Base-by-base conservation (phyloP, 92 coral and sea anemone species). In the Porites cylindrica region DNA sequence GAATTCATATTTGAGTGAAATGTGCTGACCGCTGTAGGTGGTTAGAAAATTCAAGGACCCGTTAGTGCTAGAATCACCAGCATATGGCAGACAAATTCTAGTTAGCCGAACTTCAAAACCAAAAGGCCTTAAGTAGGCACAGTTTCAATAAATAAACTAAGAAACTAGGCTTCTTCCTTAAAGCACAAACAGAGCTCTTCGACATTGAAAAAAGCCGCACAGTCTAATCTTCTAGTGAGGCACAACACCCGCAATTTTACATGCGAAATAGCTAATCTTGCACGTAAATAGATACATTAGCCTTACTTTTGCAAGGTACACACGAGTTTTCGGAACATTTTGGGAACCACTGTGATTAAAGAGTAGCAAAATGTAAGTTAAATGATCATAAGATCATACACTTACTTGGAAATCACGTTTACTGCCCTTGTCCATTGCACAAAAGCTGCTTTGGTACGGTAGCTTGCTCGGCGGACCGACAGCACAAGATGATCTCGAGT, bases 341-440 rank as follows among this genome's bases (percentile, higher is more conserved):
- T 8, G 10, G 50, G 13, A 50, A 32, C 18, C 59, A 53, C 13
- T 58, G 47, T 56, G 12, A 24, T 24, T 75, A 51, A 29, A 21
- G 56, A 11, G 18, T 6, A n/a, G 23, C 21, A 76, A 63, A 21
- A 24, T 8, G 59, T 16, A 20, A 76, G 65, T 38, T 38, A 38
- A 38, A 38, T 38, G 47, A 38, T 38, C 47, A 38, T 38, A 38
- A 32, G 59, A 51, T 69, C 68, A 18, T 26, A 26, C 32, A 70
- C 86, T 82, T 70, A 82, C 86, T 82, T 74, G 64, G 13, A 10
- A 38, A 51, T 56, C 69, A 18, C 32, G 12, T 58, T 56, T 13
- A 20, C 20, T 8, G 14, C n/a, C 11, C 43, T 10, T 61, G 86
- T 19, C 86, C 77, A 82, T 82, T 18, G 21, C 69, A 70, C 10